A percentile compares a stretch with the other conserved stretches of the same genome.
phyloP scores from a whole-genome alignment of 2,797 vertebrate species.

The Fratercula arctica region DNA sequence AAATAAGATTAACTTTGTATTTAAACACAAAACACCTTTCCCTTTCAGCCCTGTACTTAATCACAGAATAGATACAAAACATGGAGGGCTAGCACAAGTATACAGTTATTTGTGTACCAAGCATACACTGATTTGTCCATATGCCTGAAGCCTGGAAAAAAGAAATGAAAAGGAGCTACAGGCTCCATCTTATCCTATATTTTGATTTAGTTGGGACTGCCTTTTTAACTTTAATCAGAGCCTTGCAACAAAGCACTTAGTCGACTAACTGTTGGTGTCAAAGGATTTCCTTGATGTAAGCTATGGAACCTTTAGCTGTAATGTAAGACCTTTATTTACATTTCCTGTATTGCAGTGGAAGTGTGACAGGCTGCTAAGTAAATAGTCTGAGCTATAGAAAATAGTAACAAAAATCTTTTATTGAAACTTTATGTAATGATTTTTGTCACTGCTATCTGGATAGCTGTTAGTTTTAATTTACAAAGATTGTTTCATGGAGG shows the following conservation, averaged over 20 bases:
- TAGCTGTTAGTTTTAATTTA: not conserved
- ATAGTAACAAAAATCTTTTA: not conserved
- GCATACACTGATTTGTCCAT: not conserved
- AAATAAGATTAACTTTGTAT: not conserved
- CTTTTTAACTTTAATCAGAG: not conserved
- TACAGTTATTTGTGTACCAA: not conserved
- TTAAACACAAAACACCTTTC: not conserved
- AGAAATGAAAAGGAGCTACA: not conserved
- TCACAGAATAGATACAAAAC: not conserved
- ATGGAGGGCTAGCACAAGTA: not conserved
- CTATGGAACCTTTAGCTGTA: not conserved
- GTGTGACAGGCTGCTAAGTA: not conserved
- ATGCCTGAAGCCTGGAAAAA: not conserved
- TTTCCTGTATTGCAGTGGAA: not conserved
- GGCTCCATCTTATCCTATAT: not conserved
- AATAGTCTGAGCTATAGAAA: not conserved
- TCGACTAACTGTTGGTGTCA: not conserved
- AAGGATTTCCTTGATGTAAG: not conserved
- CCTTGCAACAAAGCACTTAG: not conserved
- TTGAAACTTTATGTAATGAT: not conserved
- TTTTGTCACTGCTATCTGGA: not conserved
- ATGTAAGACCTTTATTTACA: not conserved
- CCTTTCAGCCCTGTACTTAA: not conserved
- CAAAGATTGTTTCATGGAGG: not conserved
- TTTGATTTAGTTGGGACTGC: not conserved